A percentile compares a stretch with the other conserved stretches of the same genome.
phyloP scores from a whole-genome alignment of 1,140 invertebrate species.

The Bactericera cockerelli region DNA sequence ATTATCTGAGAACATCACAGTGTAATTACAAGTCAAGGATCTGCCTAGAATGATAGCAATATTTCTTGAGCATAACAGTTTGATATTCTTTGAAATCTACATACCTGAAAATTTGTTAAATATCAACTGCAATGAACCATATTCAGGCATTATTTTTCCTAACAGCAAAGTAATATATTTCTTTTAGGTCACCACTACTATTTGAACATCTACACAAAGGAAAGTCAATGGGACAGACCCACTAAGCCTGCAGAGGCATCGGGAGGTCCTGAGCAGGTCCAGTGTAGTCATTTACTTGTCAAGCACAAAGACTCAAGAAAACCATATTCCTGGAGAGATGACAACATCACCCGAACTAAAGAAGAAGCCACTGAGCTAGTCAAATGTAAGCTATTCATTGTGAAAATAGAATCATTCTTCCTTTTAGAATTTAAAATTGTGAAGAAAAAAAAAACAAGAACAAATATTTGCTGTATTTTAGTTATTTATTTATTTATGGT shows the following conservation, averaged over 20 bases:
- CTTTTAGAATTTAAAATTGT: too few relatives aligned
- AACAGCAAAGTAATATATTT: too few relatives aligned
- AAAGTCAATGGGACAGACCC: conserved; percentile 94
- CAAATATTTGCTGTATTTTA: neutral
- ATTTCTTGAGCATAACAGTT: too few relatives aligned
- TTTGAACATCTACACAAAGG: conserved; percentile 89
- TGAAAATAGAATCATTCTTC: too few relatives aligned
- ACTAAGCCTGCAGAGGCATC: conserved; percentile 65
- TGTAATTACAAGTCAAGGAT: too few relatives aligned
- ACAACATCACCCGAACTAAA: conserved; percentile 80
- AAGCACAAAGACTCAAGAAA: conserved; percentile 87
- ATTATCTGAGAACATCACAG: too few relatives aligned
- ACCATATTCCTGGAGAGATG: conserved; percentile 90
- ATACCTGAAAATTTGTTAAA: too few relatives aligned
- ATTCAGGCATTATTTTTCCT: too few relatives aligned
- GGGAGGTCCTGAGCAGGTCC: conserved; percentile 45
- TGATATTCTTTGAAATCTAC: too few relatives aligned
- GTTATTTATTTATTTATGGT: too few relatives aligned
- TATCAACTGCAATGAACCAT: too few relatives aligned
- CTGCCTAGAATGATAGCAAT: too few relatives aligned
- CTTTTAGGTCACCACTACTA: conserved; percentile 77
- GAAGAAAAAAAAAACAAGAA: neutral
- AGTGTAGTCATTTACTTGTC: conserved; percentile 87
- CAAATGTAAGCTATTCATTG: conserved; percentile 38
- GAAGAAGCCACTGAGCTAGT: conserved; percentile 85